Evolutionary conservation across 2,888 invertebrate species (phyloP), one percentile per base, ranked within the genome.

Genomic region (Brenthis daphne): DNA sequence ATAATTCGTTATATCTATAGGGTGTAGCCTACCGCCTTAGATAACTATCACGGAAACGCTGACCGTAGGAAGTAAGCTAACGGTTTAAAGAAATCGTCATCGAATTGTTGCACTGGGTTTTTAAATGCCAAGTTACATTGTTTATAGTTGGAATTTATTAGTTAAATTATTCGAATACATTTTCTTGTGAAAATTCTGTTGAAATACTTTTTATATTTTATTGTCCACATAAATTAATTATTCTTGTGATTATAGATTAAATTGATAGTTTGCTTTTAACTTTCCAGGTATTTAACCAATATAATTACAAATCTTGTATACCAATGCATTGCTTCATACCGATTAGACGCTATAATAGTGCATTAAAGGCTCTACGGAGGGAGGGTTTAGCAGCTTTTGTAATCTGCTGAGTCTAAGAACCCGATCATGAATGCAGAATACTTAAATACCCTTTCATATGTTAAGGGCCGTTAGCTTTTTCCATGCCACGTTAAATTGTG

Each of bases 31-130:
- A 60, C 20, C 60, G 58, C 58, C 66, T 50, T 50, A 57, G 50
- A 65, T 51, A 65, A 48, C 57, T 57, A 43, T 63, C 53, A 51
- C 54, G 63, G 53, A 63, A 63, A 54, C 6, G 63, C 16, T n/a
- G 63, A 37, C 54, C 24, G 63, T 51, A 63, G 63, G 63, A 63
- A 63, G 54, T 54, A 14, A n/a, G 53, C 63, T 63, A 63, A 63
- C 54, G 63, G 63, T 37, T 63, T 54, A 24, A 54, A 63, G 63
- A 63, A 63, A 63, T 63, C 53, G 54, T 20, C 53, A 51, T 63
- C 20, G 63, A 53, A 37, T 63, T 63, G 37, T 43, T 53, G 53
- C 61, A 48, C 37, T 51, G 37, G 37, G 20, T 4, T 53, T 20
- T 3, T 33, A 53, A 51, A 54, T 20, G 13, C 16, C 5, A 20